Evolutionary conservation across 1,140 invertebrate genomes (phyloP).

Genomic region (Coenobita brevimanus): DNA sequence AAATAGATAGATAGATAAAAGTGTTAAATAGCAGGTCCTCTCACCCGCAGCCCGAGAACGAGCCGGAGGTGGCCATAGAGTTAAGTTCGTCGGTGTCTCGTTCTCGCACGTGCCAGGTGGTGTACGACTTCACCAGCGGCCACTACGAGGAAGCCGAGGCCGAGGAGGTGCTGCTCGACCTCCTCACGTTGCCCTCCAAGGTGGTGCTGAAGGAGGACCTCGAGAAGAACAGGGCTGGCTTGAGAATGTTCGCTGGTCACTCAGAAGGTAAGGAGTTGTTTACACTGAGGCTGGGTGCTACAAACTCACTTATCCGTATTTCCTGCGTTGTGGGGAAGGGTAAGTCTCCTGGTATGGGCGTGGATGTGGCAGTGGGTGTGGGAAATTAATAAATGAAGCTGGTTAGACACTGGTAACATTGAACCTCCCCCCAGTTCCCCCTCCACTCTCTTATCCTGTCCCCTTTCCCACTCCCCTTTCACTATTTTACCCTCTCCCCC

Average conservation of each 20-base stretch:
- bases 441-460: too few relatives aligned
- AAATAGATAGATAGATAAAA: too few relatives aligned
- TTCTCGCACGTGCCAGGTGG: background rate
- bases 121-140: conserved; percentile 11
- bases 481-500: too few relatives aligned
- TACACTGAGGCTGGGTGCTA: background rate
- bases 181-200: conserved; percentile 18
- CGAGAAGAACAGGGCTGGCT: background rate
- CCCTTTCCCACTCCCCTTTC: too few relatives aligned
- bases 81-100: background rate
- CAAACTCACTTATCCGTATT: background rate
- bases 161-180: conserved; percentile 12
- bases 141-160: background rate
- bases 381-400: too few relatives aligned
- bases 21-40: too few relatives aligned
- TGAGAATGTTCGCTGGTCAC: background rate
- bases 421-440: background rate
- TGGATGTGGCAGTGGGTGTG: too few relatives aligned
- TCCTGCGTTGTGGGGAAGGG: too few relatives aligned
- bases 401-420: too few relatives aligned
- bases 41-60: background rate
- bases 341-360: too few relatives aligned
- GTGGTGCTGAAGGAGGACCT: conserved; percentile 20
- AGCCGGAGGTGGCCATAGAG: conserved; percentile 6
- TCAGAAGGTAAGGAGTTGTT: background rate